These are phyloP conservation scores for Glyphotaelius pellucidus DNA, from an alignment of 2,888 invertebrate species.

Conservation along the genomic window DNA sequence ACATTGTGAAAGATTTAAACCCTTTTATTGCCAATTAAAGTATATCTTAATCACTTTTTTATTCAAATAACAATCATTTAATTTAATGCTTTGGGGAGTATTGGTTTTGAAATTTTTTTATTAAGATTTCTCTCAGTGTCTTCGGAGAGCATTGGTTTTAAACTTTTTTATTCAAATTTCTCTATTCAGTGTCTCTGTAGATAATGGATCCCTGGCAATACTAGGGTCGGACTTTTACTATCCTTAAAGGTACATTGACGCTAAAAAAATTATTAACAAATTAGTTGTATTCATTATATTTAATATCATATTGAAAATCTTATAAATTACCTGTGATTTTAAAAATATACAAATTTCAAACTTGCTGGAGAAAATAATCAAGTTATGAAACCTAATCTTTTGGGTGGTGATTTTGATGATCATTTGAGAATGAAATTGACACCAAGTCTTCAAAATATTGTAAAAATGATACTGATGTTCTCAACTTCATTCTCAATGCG, in stretches of 20 bases:
- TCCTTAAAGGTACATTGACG: background rate
- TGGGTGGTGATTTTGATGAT: background rate
- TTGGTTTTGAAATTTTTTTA: background rate
- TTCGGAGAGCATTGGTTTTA: background rate
- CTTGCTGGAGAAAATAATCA: constrained; percentile 2
- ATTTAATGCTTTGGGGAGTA: background rate
- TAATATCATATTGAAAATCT: constrained; percentile 16
- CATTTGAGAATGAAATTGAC: background rate
- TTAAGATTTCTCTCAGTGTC: too few relatives aligned
- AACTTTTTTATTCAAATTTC: background rate
- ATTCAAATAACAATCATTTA: background rate
- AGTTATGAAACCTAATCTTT: background rate
- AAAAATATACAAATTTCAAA: constrained; percentile 4
- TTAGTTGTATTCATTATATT: constrained; percentile 19
- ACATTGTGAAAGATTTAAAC: background rate
- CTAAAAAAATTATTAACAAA: constrained; percentile 23
- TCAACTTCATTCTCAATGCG: background rate
- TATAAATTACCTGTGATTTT: constrained; percentile 44
- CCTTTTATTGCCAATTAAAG: constrained; percentile 8
- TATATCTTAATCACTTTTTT: background rate
- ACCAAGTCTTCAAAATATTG: background rate
- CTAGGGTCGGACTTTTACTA: constrained; percentile 12
- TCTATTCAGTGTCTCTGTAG: background rate
- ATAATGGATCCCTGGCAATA: background rate
- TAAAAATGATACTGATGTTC: background rate